phyloP scores from a whole-genome alignment of 2,797 vertebrate genomes.

The Squalus acanthias region DNA sequence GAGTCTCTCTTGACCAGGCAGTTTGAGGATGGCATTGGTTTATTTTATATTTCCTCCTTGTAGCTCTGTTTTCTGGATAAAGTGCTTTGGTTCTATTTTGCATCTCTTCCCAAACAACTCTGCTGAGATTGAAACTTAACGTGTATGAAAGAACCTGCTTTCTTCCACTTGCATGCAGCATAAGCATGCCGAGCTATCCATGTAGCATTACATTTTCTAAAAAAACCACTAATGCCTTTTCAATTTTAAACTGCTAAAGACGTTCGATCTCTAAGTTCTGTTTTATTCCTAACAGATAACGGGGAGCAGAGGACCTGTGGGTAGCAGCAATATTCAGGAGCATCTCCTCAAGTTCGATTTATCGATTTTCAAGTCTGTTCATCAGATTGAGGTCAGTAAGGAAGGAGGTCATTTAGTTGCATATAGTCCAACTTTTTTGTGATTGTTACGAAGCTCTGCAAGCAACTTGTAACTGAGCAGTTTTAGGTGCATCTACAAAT shows the following conservation, averaged over 20 bases:
- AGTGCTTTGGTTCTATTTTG: background rate
- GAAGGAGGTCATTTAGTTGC: background rate
- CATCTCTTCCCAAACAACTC: background rate
- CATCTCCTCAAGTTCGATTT: conserved; percentile 80
- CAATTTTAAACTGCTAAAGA: background rate
- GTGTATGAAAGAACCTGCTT: background rate
- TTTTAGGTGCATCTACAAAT: background rate
- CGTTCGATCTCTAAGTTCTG: background rate
- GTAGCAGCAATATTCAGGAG: conserved; percentile 91
- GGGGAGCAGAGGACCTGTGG: conserved; percentile 76
- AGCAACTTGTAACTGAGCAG: background rate
- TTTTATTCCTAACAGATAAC: conserved; percentile 62
- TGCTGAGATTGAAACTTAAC: background rate
- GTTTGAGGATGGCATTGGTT: background rate
- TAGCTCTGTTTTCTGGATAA: background rate
- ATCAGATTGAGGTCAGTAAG: conserved; percentile 83
- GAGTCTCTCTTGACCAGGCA: background rate
- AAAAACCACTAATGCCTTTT: background rate
- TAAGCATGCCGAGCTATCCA: background rate
- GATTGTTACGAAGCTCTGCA: background rate
- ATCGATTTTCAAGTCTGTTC: conserved; percentile 87
- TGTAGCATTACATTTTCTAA: background rate
- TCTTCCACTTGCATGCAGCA: background rate
- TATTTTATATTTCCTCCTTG: background rate
- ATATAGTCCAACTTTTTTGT: background rate